Evolutionary conservation across 2,113 vertebrate species (phyloP).

Genomic region (Capreolus pygargus): DNA sequence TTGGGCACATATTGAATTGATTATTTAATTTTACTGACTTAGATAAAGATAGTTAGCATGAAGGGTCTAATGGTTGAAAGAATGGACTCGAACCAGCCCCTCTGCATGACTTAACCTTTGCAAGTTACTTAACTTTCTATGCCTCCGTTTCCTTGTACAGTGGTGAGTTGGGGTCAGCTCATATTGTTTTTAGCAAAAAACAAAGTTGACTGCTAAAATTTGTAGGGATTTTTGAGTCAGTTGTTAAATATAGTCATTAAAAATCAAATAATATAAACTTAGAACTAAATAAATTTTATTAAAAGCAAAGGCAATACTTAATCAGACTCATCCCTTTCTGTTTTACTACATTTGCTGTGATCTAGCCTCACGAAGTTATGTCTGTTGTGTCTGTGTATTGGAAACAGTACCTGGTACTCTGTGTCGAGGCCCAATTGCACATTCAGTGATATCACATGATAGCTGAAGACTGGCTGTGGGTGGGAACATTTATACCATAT

Average conservation of each 20-base stretch:
- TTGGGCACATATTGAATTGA: not conserved
- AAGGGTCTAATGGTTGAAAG: not conserved
- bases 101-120: not conserved
- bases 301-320: not conserved
- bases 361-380: not conserved
- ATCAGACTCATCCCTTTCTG: not conserved
- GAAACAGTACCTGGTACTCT: accelerated
- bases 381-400: accelerated
- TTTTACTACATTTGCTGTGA: not conserved
- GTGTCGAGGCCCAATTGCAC: accelerated
- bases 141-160: not conserved
- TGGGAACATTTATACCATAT: not conserved
- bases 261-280: not conserved
- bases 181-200: not conserved
- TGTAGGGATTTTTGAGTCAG: not conserved
- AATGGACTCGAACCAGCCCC: not conserved
- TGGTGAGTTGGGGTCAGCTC: not conserved
- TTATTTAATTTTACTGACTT: not conserved
- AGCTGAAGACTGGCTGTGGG: accelerated
- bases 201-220: not conserved
- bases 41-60: not conserved
- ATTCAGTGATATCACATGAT: accelerated
- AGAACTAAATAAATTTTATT: not conserved
- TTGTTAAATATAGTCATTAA: not conserved
- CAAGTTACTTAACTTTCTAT: too few relatives aligned